A percentile compares a stretch with the other conserved stretches of the same genome.
Conservation (phyloP, 2,113 vertebrate genomes). For the Elaphurus davidianus region DNA sequence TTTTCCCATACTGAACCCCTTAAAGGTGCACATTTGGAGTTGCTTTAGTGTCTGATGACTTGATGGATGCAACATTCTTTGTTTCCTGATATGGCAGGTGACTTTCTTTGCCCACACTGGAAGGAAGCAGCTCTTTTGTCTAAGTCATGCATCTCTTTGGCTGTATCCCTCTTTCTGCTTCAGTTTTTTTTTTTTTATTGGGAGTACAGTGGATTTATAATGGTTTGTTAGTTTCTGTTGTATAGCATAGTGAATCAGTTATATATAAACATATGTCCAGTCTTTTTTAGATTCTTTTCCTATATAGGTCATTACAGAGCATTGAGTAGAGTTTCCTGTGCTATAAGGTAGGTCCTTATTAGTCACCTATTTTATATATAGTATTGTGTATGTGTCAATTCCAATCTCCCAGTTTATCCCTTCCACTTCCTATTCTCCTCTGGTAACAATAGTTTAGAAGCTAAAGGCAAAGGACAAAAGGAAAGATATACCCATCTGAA, state of each 20-base stretch:
- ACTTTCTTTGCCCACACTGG: not conserved
- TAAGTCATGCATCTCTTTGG: not conserved
- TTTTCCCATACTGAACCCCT: not conserved
- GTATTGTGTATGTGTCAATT: not conserved
- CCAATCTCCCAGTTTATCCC: not conserved
- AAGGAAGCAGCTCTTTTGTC: not conserved
- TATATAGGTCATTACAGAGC: not conserved
- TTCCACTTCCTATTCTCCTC: not conserved
- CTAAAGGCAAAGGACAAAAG: not conserved
- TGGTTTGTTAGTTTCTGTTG: not conserved
- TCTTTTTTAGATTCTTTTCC: not conserved
- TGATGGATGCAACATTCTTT: not conserved
- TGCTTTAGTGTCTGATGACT: not conserved
- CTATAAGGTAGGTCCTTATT: not conserved
- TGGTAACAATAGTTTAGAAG: not conserved
- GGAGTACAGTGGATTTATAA: not conserved
- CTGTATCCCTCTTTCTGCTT: not conserved
- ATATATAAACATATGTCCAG: not conserved
- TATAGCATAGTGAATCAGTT: not conserved
- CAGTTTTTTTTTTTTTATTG: not conserved
- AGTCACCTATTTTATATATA: not conserved
- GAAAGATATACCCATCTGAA: not conserved
- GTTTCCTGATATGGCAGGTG: not conserved
- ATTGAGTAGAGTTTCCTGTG: not conserved
- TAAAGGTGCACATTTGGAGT: not conserved